Evolutionary conservation across 1,140 invertebrate genomes (phyloP), one percentile per base, ranked within the genome.

Genomic region (Ectropis grisescens): DNA sequence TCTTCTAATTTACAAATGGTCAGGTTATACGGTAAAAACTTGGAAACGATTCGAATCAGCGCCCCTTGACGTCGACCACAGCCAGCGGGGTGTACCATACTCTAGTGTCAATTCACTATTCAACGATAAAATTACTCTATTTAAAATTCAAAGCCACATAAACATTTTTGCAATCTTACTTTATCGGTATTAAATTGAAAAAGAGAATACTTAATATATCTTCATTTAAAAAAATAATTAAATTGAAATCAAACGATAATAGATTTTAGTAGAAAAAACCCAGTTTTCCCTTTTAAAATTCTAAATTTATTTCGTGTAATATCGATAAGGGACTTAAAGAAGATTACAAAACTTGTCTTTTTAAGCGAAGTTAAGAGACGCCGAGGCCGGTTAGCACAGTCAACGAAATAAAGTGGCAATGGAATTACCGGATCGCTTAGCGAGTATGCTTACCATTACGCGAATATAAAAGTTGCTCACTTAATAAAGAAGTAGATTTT

Each of bases 401-500:
- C 46, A 53, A 69, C 45, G 47, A 51, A 60, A 74, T 72, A 64
- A 69, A 68, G 47, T 55, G 41, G 40, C 40, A 56, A 60, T 57
- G 53, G 62, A 64, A 69, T 64, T 50, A 58, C 53, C 55, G 32
- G 48, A 59, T 47, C 59, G 52, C 54, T 64, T 61, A 57, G 52
- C 41, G 38, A 49, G 51, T 47, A 51, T 58, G 54, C 55, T 57
- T 57, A 56, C 56, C 57, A 60, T 61, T 60, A 65, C 42, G 30
- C 22, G 50, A 53, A 48, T 53, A 58, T 67, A 64, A 72, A 68
- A 62, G 46, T 53, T 60, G 60, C 44, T 56, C 52, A 52, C 58
- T 65, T 60, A 67, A 71, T 72, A 69, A 76, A 67, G 54, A 58
- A 58, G 59, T 64, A 56, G 45, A 50, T 61, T 65, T 64, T 59